Evolutionary conservation across 2,797 vertebrate species (phyloP), one percentile per base, ranked within the genome.

Genomic region (Fistularia commersonii): DNA sequence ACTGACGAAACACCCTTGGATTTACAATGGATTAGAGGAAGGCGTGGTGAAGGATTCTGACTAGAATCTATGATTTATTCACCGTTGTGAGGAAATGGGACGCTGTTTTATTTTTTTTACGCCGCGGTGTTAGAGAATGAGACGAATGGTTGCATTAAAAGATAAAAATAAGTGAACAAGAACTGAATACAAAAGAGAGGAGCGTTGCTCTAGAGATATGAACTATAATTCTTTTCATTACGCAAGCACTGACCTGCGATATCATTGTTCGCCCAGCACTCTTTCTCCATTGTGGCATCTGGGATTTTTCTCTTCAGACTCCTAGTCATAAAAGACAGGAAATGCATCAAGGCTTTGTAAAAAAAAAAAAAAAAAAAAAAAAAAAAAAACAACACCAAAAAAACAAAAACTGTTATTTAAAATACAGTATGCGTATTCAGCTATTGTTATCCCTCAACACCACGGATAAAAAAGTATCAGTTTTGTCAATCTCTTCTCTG

Each of bases 91-190:
- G 63, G 68, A 84, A 85, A 84, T 63, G 42, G 69, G 70, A 76
- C 48, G 64, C 72, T 32, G 39, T 60, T 62, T 70, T 80, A 52
- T 72, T 79, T 81, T 70, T 80, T 69, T 60, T 32, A 51, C 61
- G 49, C 61, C 54, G 52, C 74, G 50, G 66, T 46, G 57, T 81
- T 67, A 74, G 80, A 85, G 84, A 84, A 76, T 77, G 77, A 86
- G 79, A 88, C 47, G 50, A 87, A 87, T 84, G 75, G 84, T 74
- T 77, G 80, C 77, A 86, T 87, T 88, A 85, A 87, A 86, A 87
- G 82, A 86, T 87, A 84, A 87, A 83, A 81, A 61, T 76, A 77
- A 67, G 59, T 50, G 66, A 75, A 75, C 71, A 72, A 62, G 65
- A 73, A 52, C 65, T 63, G 81, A 85, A 84, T 82, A 80, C 79